These are phyloP conservation scores for Anguilla megastoma DNA, from an alignment of 2,797 vertebrate species.

Conservation along the genomic window DNA sequence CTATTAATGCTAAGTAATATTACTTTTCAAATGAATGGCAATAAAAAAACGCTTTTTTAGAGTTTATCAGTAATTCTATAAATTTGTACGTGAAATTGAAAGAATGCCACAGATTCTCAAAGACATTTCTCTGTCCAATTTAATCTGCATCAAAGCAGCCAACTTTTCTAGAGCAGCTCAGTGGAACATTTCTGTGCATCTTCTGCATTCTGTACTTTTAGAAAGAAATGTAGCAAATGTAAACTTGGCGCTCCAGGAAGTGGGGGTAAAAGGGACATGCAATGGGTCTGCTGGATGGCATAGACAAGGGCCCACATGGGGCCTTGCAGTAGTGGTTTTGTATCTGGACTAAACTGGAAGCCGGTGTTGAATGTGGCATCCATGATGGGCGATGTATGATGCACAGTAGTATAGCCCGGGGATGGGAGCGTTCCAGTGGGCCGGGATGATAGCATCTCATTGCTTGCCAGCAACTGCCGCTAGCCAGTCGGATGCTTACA, in stretches of 20 bases:
- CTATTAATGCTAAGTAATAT: background rate
- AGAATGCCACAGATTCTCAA: background rate
- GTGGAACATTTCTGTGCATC: background rate
- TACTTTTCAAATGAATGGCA: background rate
- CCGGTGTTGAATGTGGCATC: background rate
- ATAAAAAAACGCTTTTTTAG: background rate
- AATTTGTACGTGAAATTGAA: background rate
- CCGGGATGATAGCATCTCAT: background rate
- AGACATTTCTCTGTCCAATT: background rate
- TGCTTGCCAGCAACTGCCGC: background rate
- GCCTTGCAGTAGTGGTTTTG: background rate
- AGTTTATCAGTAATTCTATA: background rate
- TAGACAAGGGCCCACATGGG: background rate
- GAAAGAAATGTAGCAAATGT: constrained; percentile 11
- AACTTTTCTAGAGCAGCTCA: background rate
- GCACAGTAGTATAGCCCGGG: background rate
- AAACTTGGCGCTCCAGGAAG: background rate
- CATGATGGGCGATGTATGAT: background rate
- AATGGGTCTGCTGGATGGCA: background rate
- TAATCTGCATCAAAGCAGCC: background rate
- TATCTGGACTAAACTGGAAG: background rate
- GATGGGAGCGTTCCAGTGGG: background rate
- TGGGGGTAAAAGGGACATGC: background rate
- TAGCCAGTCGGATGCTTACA: background rate
- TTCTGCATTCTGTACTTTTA: background rate